Evolutionary conservation across 1,140 invertebrate genomes (phyloP), one percentile per base, ranked within the genome.

Genomic region (Nomia melanderi): DNA sequence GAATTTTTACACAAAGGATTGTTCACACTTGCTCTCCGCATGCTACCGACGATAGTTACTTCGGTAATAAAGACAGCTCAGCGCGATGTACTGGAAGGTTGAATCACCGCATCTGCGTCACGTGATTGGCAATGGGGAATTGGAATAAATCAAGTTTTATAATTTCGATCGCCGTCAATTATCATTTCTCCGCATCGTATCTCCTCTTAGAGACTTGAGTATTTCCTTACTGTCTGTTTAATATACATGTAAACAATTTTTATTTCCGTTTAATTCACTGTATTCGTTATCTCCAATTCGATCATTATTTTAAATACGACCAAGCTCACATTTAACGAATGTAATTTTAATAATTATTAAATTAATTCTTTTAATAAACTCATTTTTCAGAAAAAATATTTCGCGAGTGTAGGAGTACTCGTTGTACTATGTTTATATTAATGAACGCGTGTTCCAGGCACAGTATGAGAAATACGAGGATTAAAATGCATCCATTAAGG

Each of bases 41-140:
- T 77, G 70, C 31, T 59, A 76, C 64, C 50, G 54, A 47, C 56
- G 74, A 77, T 36, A 77, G 66, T 41, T 57, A 67, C 73, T 66
- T 59, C 36, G 25, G 47, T 41, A 41, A 60, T 77, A 77, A 77
- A 70, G 74, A 71, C 74, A 77, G 66, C 74, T 77, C 66, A 60
- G 66, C 66, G 57, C 65, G 56, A 62, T 53, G 74, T 29, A 71
- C 41, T 77, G 66, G 12, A 31, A 44, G 44, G 66, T 77, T 77
- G 74, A 77, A 77, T 77, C 74, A 77, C 74, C 74, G 74, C 57
- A 70, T 77, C 74, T 66, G 66, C 60, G 66, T 77, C 74, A 77
- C 74, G 74, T 77, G 74, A 62, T 77, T 71, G 62, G 44, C 56
- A 77, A 70, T 62, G 56, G 39, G 41, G 29, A 54, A 39, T 71